Conservation (phyloP, 2,888 invertebrate genomes). For the Linnaemya vulpina region DNA sequence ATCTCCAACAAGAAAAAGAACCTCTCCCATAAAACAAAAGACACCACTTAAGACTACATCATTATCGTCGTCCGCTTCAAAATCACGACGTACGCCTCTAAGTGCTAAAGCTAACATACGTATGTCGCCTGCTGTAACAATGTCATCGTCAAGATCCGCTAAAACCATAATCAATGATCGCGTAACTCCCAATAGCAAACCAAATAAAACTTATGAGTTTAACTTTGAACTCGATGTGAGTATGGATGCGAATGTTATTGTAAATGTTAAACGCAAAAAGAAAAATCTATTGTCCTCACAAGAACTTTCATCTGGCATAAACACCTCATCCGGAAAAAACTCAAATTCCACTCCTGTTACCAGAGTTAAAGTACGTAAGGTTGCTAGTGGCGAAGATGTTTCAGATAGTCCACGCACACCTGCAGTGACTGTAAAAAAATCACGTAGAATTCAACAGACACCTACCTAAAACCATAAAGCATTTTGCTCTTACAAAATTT, state of each 20-base stretch:
- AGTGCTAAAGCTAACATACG: conserved; percentile 76
- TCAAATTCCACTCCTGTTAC: conserved; percentile 75
- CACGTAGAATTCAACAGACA: conserved; percentile 50
- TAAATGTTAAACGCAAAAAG: conserved; percentile 82
- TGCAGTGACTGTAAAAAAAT: conserved; percentile 77
- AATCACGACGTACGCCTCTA: conserved; percentile 72
- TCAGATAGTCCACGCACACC: conserved; percentile 77
- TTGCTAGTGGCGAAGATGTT: conserved; percentile 71
- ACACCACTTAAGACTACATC: conserved; percentile 48
- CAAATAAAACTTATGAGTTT: conserved; percentile 81
- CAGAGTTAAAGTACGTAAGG: conserved; percentile 78
- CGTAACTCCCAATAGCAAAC: conserved; percentile 79
- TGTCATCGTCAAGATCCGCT: conserved; percentile 76
- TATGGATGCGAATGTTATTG: conserved; percentile 83
- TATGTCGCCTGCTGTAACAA: conserved; percentile 77
- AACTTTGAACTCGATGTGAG: conserved; percentile 83
- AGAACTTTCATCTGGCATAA: conserved; percentile 26
- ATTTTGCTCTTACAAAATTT: not conserved
- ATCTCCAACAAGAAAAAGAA: conserved; percentile 46
- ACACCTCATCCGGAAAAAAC: conserved; percentile 37
- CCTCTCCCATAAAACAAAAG: conserved; percentile 57
- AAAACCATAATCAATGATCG: conserved; percentile 81
- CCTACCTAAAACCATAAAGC: conserved; percentile 13
- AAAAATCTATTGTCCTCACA: conserved; percentile 74
- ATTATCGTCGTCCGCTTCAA: conserved; percentile 29